Conservation (phyloP, 2,113 vertebrate genomes). For the Peromyscus polionotus region DNA sequence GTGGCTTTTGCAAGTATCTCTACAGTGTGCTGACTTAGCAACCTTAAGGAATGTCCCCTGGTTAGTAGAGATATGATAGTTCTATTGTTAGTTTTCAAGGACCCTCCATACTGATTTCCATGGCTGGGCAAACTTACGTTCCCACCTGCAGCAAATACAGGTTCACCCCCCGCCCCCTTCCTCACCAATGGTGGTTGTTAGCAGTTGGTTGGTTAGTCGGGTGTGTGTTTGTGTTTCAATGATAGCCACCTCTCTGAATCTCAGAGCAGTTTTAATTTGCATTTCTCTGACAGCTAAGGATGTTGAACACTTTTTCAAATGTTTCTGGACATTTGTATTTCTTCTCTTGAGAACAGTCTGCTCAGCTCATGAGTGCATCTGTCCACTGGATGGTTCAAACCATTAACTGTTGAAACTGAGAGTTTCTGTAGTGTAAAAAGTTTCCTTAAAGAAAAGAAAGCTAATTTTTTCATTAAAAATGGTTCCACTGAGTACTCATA, state of each 20-base stretch:
- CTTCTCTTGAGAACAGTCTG: neutral
- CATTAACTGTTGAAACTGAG: neutral
- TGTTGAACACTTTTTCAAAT: neutral
- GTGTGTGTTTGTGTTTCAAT: neutral
- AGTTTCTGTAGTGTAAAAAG: neutral
- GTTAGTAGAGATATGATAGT: neutral
- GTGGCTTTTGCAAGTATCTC: neutral
- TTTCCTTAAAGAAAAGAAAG: constrained; percentile 50
- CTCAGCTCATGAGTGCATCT: neutral
- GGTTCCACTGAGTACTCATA: constrained; percentile 5
- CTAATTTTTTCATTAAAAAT: constrained; percentile 53
- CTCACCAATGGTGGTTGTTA: too few relatives aligned
- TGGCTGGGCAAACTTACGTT: neutral
- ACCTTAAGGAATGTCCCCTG: neutral
- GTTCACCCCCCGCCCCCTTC: neutral
- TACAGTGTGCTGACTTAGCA: neutral
- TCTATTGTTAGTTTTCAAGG: neutral
- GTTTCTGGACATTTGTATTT: neutral
- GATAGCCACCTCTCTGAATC: neutral
- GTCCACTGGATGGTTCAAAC: neutral
- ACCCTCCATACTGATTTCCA: neutral
- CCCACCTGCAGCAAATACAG: neutral
- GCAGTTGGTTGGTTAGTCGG: neutral
- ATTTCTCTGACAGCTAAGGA: neutral
- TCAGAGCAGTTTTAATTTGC: neutral